phyloP scores from a whole-genome alignment of 2,888 invertebrate genomes.

The Ctenicera cuprea region DNA sequence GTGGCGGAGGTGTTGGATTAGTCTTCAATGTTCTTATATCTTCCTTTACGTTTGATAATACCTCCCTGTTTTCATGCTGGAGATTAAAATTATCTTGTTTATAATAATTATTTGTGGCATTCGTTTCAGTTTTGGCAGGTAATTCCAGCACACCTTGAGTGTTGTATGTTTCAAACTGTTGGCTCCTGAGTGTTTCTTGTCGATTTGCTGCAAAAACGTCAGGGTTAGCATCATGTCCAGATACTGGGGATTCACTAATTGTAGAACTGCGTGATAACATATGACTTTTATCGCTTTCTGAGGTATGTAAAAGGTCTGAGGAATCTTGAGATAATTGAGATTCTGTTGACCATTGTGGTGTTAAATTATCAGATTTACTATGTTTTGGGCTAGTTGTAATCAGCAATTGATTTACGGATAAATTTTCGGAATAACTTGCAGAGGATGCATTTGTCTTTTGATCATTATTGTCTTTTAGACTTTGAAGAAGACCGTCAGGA shows the following conservation, averaged over 20 bases:
- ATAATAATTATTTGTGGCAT: conserved; percentile 34
- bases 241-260: conserved; percentile 69
- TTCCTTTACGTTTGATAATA: conserved; percentile 34
- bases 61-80: conserved; percentile 56
- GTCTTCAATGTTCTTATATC: conserved; percentile 63
- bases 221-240: conserved; percentile 48
- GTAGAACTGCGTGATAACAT: conserved; percentile 75
- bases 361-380: conserved; percentile 66
- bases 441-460: conserved; percentile 24
- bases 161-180: conserved; percentile 14
- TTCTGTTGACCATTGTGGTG: conserved; percentile 81
- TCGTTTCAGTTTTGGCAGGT: conserved; percentile 8
- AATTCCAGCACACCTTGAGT: conserved; percentile 3
- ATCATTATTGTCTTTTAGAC: conserved; percentile 18
- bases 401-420: conserved; percentile 42
- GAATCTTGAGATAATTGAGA: conserved; percentile 81
- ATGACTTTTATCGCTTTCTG: conserved; percentile 78
- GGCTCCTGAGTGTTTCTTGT: conserved; percentile 32
- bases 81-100: conserved; percentile 38
- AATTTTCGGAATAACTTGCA: conserved; percentile 39
- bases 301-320: conserved; percentile 77
- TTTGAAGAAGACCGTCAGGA: conserved; percentile 9
- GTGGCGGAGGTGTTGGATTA: conserved; percentile 67
- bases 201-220: conserved; percentile 26
- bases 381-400: conserved; percentile 55